Base-by-base conservation (phyloP, 2,888 invertebrate species). In the Marasmarcha lunaedactyla region DNA sequence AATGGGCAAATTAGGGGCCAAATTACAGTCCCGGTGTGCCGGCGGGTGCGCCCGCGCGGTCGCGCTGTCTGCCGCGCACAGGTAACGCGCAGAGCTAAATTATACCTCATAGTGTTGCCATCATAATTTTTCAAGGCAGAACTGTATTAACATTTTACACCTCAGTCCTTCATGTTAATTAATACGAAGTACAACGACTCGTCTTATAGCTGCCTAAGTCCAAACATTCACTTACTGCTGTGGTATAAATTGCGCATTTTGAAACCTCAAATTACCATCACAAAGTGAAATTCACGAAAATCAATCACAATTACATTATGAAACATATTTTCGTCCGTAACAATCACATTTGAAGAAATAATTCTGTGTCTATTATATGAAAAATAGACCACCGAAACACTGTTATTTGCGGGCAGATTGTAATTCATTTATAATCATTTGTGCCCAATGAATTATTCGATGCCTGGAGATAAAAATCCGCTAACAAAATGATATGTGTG, bases 401-500 rank as follows among this genome's bases (percentile, higher is more conserved):
- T n/a, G 30, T 30, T 30, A 30, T 30, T 30, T 30, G 30, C 10
- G 30, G 30, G 30, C 30, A 30, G 30, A 11, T 30, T 30, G 30
- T n/a, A 37, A 37, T 4, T 14, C 27, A 20, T 27, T 20, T 26
- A 38, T 27, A 30, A 38, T 41, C 20, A 38, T 35, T 41, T 49
- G 43, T 51, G 47, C 50, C 46, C 49, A 47, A 46, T 50, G 45
- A 43, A 47, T 48, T 50, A 54, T 57, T 50, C 52, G 54, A 51
- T 46, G 51, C 55, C 52, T 15, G 35, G 26, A 39, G 36, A 54
- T 50, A 54, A 59, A 60, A 63, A 65, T 63, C 63, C 56, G 63
- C 63, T 64, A 76, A 77, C 69, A 78, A 71, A 78, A 78, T 74
- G 71, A 78, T 74, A 67, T 56, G 66, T 62, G 67, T 62, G 59